Base-by-base conservation (phyloP, 2,797 vertebrate species). In the Micropoecilia bifurca region DNA sequence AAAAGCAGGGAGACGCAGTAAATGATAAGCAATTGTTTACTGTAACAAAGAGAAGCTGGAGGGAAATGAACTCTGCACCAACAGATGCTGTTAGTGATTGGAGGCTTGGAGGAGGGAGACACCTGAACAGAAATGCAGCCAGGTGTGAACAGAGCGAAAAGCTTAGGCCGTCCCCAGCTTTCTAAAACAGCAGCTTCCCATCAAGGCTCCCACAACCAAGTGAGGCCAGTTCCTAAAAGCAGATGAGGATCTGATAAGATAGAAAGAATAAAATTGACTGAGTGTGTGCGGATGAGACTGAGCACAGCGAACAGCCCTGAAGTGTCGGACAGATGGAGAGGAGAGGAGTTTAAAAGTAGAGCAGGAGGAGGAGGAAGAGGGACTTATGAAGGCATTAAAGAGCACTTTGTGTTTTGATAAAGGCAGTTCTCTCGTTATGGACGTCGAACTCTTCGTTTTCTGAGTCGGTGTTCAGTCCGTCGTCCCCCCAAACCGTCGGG, bases 401-500 rank as follows among this genome's bases (percentile, higher is more conserved):
- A 96, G 96, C 96, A 96, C 98, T 99, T 97, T 99, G 98, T 96
- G 97, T 98, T 97, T 97, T 99, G 96, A 99, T 98, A 91, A 99
- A 99, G 96, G 97, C 97, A 96, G 97, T 99, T 96, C 97, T 98
- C 96, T 99, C 98, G 53, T 95, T 97, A 84, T 97, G 97, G 89
- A 93, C 90, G 88, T 96, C 97, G 0, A 96, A 97, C 85, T 99
- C 98, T 59, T 97, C 97, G 53, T 96, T 96, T 50, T 99, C 98
- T 0, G 97, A 97, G 91, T 99, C 98, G 0, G 97, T 97, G 4
- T 96, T 97, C 28, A 92, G 88, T 41, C 87, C 94, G 1, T 98
- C 97, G 76, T 99, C 98, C 78, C 96, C 96, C 98, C 98, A 99
- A 88, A 97, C 90, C 0, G 97, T 97, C 20, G 98, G 98, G 82